These are phyloP conservation scores for Ceyx cyanopectus DNA, from an alignment of 2,113 vertebrate species.

Conservation along the genomic window DNA sequence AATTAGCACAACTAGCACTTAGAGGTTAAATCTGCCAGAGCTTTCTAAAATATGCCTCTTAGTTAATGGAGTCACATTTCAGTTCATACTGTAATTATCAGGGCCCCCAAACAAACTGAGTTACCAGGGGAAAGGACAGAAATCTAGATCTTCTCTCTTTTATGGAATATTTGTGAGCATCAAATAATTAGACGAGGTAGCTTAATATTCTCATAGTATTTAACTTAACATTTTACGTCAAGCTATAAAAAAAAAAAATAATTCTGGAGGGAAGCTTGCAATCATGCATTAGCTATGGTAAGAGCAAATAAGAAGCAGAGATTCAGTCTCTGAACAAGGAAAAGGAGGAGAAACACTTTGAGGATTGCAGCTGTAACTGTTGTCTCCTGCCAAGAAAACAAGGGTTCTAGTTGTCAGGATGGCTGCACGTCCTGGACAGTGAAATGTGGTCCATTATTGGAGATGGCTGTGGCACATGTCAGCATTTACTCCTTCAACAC, in stretches of 20 bases:
- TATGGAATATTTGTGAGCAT: not conserved
- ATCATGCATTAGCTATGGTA: constrained; percentile 45
- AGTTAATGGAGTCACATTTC: not conserved
- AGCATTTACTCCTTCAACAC: not conserved
- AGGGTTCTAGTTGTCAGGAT: not conserved
- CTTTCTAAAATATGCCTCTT: not conserved
- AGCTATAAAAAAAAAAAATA: constrained; percentile 28
- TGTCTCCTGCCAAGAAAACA: not conserved
- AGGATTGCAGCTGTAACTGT: not conserved
- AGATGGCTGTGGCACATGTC: not conserved
- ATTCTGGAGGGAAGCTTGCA: constrained; percentile 19
- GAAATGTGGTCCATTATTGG: not conserved
- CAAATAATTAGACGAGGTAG: not conserved
- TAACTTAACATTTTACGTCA: not conserved
- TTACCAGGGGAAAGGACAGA: not conserved
- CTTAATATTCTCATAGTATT: not conserved
- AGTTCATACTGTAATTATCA: not conserved
- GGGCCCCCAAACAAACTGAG: not conserved
- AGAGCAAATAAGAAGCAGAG: not conserved
- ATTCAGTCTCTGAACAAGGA: not conserved
- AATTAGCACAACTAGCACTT: not conserved
- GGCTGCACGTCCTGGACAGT: not conserved
- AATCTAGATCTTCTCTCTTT: not conserved
- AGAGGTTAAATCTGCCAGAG: not conserved
- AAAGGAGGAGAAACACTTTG: not conserved